phyloP scores from a whole-genome alignment of 2,888 invertebrate species.

The Conomelus anceps region DNA sequence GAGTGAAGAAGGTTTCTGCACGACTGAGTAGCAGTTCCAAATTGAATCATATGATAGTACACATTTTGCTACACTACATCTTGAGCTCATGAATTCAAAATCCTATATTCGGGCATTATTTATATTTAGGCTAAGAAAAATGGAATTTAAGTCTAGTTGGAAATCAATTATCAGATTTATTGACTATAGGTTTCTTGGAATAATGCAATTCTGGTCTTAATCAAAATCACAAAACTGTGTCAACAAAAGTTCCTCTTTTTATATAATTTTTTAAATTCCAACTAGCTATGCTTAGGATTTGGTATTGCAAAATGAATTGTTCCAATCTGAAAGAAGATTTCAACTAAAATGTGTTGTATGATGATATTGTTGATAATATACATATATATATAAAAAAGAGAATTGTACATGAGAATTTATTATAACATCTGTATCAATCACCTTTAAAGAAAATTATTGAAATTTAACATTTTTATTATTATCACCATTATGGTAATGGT shows the following conservation, averaged over 20 bases:
- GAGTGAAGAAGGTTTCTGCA: neutral
- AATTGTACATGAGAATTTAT: slow-evolving; percentile 28
- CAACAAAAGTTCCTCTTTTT: neutral
- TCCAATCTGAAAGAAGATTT: slow-evolving; percentile 3
- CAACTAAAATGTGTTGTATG: slow-evolving; percentile 27
- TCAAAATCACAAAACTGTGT: neutral
- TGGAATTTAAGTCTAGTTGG: slow-evolving; percentile 31
- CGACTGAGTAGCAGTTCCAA: neutral
- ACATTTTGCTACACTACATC: slow-evolving; percentile 6
- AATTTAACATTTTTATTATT: slow-evolving; percentile 24
- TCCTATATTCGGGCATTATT: slow-evolving; percentile 32
- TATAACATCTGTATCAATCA: slow-evolving; percentile 21
- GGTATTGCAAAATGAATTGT: slow-evolving; percentile 9
- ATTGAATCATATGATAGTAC: neutral
- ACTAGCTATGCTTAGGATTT: slow-evolving; percentile 13
- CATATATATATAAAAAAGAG: slow-evolving; percentile 3
- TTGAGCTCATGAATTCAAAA: slow-evolving; percentile 30
- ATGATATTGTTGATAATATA: slow-evolving; percentile 28
- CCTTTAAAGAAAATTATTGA: slow-evolving; percentile 22
- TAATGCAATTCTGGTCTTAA: slow-evolving; percentile 17
- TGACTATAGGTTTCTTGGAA: slow-evolving; percentile 17
- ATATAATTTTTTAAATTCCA: slow-evolving; percentile 7
- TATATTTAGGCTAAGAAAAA: slow-evolving; percentile 30
- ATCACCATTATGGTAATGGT: slow-evolving; percentile 23
- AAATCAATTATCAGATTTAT: slow-evolving; percentile 17